A percentile compares a stretch with the other conserved stretches of the same genome.
These are phyloP conservation scores for Ladona fulva DNA, from an alignment of 1,140 invertebrate species.

Conservation along the genomic window DNA sequence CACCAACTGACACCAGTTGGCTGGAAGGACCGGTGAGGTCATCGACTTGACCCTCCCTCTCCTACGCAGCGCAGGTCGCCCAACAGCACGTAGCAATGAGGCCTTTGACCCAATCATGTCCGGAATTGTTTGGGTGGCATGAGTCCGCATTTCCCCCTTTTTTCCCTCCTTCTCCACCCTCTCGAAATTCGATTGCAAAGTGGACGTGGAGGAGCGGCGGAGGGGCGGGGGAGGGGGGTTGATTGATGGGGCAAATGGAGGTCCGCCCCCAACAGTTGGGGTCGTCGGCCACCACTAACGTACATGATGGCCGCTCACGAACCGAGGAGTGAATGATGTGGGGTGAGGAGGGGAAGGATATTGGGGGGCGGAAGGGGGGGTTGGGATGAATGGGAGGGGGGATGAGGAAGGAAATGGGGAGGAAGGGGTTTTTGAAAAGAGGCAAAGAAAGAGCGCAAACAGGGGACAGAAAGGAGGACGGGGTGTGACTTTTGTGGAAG, in stretches of 20 bases:
- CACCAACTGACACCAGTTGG: not conserved
- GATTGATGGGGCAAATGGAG: not conserved
- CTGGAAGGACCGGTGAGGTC: not conserved
- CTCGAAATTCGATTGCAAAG: not conserved
- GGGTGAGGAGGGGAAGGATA: not conserved
- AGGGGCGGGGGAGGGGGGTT: not conserved
- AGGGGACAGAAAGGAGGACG: not conserved
- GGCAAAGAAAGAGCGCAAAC: not conserved
- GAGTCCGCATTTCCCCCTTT: not conserved
- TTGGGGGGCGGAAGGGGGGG: not conserved
- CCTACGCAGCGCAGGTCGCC: not conserved
- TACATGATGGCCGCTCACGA: not conserved
- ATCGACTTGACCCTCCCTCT: not conserved
- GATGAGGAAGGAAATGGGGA: not conserved
- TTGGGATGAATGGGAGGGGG: not conserved
- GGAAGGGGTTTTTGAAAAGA: not conserved
- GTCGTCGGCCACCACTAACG: not conserved
- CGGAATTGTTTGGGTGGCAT: not conserved
- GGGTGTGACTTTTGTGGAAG: not conserved
- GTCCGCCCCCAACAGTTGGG: not conserved
- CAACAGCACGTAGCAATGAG: not conserved
- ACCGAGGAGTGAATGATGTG: not conserved
- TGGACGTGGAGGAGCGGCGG: not conserved
- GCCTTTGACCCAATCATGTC: slow-evolving; percentile 7
- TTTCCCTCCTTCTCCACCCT: not conserved